These are phyloP conservation scores for Platichthys flesus DNA, from an alignment of 2,113 vertebrate species.

Conservation along the genomic window DNA sequence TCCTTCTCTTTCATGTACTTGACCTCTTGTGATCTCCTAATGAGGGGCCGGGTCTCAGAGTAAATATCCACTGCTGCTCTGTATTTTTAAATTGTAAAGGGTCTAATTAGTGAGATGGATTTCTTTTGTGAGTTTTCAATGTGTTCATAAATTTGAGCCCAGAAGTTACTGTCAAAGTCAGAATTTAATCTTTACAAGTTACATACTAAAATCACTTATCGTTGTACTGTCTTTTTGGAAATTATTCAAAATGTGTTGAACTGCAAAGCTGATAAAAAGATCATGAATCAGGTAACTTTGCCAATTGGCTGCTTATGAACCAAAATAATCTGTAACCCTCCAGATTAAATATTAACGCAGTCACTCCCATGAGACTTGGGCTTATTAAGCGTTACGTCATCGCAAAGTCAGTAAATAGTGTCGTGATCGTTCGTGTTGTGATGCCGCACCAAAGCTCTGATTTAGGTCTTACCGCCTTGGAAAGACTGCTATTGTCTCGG, in stretches of 20 bases:
- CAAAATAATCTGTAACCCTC: too few relatives aligned
- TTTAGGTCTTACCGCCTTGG: constrained; percentile 56
- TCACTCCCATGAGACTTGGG: constrained; percentile 4
- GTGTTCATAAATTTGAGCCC: background rate
- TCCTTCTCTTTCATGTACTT: constrained; percentile 32
- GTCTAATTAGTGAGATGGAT: background rate
- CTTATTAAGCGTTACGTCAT: constrained; percentile 41
- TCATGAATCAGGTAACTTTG: too few relatives aligned
- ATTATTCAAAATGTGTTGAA: background rate
- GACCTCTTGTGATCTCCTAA: constrained; percentile 20
- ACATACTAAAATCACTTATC: background rate
- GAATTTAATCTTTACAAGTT: background rate
- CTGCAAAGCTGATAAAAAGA: background rate
- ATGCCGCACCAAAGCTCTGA: constrained; percentile 50
- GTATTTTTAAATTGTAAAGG: background rate
- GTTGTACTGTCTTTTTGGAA: background rate
- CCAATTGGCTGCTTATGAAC: too few relatives aligned
- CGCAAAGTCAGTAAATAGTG: constrained; percentile 18
- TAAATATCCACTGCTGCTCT: background rate
- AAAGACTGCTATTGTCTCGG: constrained; percentile 74
- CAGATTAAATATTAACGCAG: constrained; percentile 3
- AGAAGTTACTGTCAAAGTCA: background rate
- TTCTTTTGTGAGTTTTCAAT: too few relatives aligned
- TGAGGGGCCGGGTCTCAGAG: background rate
- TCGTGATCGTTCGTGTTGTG: constrained; percentile 38